A percentile compares a stretch with the other conserved stretches of the same genome.
Evolutionary conservation across 1,140 invertebrate genomes (phyloP).

Genomic region (Ceratoteleas bidentatus): DNA sequence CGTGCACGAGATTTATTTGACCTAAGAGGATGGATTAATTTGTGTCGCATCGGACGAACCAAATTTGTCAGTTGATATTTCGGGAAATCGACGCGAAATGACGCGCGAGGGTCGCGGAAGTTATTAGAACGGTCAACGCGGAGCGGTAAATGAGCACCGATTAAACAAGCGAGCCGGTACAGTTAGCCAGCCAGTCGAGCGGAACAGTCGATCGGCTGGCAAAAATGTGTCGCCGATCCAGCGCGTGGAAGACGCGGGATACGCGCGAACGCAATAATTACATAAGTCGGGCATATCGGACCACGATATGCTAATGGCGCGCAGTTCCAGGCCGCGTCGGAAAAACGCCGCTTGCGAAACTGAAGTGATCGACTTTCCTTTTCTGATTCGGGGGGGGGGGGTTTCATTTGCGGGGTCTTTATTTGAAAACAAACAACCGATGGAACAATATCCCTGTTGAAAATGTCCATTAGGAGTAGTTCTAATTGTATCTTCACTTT

Average conservation of each 20-base stretch:
- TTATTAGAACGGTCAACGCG: slow-evolving; percentile 31
- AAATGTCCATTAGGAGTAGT: no score
- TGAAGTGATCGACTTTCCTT: slow-evolving; percentile 52
- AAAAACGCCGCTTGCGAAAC: slow-evolving; percentile 54
- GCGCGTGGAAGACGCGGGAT: slow-evolving; percentile 2
- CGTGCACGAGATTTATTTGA: no score
- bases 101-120: slow-evolving; percentile 20
- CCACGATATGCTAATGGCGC: slow-evolving; percentile 44
- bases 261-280: slow-evolving; percentile 31
- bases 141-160: background rate
- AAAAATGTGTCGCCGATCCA: slow-evolving; percentile 31
- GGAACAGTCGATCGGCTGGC: background rate
- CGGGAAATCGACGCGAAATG: background rate
- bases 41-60: no score
- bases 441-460: no score
- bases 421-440: no score
- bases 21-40: no score
- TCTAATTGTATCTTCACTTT: no score
- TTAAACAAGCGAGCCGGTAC: slow-evolving; percentile 42
- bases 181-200: slow-evolving; percentile 23
- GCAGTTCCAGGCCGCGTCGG: slow-evolving; percentile 32
- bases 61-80: no score
- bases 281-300: slow-evolving; percentile 42
- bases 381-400: no score
- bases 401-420: no score